Evolutionary conservation across 2,113 vertebrate genomes (phyloP).

Genomic region (Phoxinus phoxinus): DNA sequence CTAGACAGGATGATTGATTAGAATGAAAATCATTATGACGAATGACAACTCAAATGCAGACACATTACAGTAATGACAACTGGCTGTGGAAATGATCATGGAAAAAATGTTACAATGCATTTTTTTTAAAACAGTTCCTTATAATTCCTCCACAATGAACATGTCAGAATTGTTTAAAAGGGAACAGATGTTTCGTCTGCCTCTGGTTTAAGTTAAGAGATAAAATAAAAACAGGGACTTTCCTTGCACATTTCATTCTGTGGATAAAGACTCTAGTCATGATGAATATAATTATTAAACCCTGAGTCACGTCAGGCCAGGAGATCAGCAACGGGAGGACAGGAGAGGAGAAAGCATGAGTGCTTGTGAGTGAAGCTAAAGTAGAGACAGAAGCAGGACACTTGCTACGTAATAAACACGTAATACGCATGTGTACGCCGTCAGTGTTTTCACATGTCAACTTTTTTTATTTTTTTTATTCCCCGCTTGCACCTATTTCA

Average conservation of each 20-base stretch:
- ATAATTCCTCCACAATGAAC: neutral
- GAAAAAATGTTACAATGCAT: too few species aligned
- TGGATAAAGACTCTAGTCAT: slow-evolving; percentile 4
- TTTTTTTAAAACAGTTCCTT: neutral
- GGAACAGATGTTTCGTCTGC: neutral
- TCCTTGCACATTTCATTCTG: slow-evolving; percentile 3
- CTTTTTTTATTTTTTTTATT: too few species aligned
- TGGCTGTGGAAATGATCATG: too few species aligned
- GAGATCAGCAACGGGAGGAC: neutral
- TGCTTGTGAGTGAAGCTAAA: neutral
- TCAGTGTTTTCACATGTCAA: too few species aligned
- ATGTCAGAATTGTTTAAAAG: neutral
- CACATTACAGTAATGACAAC: neutral
- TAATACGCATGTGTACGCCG: too few species aligned
- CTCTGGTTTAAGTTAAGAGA: neutral
- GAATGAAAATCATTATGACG: too few species aligned
- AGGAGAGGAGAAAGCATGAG: neutral
- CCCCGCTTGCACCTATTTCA: too few species aligned
- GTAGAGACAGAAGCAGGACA: too few species aligned
- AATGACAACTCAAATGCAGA: too few species aligned
- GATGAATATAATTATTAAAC: slow-evolving; percentile 12
- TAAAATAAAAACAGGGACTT: slow-evolving; percentile 23
- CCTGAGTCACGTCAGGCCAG: slow-evolving; percentile 5
- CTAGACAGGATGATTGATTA: too few species aligned
- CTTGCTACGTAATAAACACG: too few species aligned